Evolutionary conservation across 2,888 invertebrate species (phyloP).

Genomic region (Priocnemis perturbator): DNA sequence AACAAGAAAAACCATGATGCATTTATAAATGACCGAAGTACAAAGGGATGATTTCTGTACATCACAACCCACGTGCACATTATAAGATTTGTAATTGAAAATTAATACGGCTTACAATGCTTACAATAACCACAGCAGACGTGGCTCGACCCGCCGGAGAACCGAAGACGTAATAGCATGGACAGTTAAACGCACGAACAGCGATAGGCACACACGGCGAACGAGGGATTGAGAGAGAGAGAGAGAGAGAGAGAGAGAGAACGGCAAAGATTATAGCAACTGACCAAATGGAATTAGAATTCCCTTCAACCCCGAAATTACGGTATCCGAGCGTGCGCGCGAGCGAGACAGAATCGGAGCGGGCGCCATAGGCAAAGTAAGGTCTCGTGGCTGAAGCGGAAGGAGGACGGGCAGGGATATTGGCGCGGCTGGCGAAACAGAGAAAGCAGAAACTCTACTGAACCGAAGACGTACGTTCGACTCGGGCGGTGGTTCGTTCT

Average conservation of each 20-base stretch:
- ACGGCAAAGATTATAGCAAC: slow-evolving; percentile 4
- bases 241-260: slow-evolving; percentile 4
- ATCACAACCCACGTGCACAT: too few species aligned
- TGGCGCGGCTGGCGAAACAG: slow-evolving; percentile 12
- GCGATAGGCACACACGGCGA: neutral
- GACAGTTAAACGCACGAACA: too few species aligned
- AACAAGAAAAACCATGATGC: too few species aligned
- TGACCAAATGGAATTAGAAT: slow-evolving; percentile 32
- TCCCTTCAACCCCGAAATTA: slow-evolving; percentile 39
- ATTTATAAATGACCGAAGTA: too few species aligned
- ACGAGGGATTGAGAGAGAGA: neutral
- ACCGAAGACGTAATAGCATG: too few species aligned
- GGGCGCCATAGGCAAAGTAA: slow-evolving; percentile 6
- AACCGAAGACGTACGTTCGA: slow-evolving; percentile 65
- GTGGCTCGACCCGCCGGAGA: too few species aligned
- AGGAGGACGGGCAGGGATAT: neutral
- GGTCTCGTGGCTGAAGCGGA: slow-evolving; percentile 4
- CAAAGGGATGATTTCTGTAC: too few species aligned
- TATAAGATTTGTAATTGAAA: too few species aligned
- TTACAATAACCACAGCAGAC: too few species aligned
- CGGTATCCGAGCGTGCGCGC: slow-evolving; percentile 22
- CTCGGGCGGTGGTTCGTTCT: slow-evolving; percentile 61
- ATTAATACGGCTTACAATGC: too few species aligned
- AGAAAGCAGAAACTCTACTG: slow-evolving; percentile 30
- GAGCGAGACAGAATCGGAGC: neutral